phyloP scores from a whole-genome alignment of 1,140 invertebrate genomes.

The Caenorhabditis latens region DNA sequence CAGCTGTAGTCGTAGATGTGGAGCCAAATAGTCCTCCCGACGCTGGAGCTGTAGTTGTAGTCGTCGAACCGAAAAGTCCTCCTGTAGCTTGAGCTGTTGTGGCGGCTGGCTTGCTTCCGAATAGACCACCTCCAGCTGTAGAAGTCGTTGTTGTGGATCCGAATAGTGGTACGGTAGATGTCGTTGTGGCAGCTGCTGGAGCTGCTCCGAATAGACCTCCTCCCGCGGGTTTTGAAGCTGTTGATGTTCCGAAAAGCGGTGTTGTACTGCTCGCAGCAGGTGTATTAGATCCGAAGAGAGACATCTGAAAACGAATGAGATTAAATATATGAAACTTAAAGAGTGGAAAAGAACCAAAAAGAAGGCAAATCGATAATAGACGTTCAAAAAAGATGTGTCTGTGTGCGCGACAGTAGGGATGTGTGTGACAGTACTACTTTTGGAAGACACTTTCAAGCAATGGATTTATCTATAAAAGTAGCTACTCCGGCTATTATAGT shows the following conservation, averaged over 20 bases:
- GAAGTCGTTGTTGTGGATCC: not conserved
- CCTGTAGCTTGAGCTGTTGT: not conserved
- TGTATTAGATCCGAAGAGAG: not conserved
- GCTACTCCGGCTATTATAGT: conserved; percentile 96
- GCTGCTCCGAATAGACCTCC: conserved; percentile 16
- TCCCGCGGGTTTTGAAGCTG: not conserved
- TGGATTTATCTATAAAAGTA: conserved; percentile 87
- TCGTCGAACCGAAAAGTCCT: conserved; percentile 3
- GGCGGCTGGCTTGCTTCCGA: conserved; percentile 33
- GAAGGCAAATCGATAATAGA: too few species aligned
- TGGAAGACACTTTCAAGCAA: conserved; percentile 86
- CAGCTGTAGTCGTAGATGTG: not conserved
- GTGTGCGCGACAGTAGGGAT: too few species aligned
- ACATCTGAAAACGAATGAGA: not conserved
- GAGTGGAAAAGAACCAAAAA: too few species aligned
- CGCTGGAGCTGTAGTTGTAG: not conserved
- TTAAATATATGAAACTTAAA: too few species aligned
- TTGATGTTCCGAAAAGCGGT: conserved; percentile 8
- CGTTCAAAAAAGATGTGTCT: too few species aligned
- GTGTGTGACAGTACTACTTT: conserved; percentile 80
- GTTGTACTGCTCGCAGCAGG: not conserved
- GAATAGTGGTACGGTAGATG: not conserved
- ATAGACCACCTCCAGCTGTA: not conserved
- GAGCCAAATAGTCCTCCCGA: conserved; percentile 15
- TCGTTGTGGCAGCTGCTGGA: not conserved